Base-by-base conservation (phyloP, 2,797 vertebrate genomes). In the Denticeps clupeoides region DNA sequence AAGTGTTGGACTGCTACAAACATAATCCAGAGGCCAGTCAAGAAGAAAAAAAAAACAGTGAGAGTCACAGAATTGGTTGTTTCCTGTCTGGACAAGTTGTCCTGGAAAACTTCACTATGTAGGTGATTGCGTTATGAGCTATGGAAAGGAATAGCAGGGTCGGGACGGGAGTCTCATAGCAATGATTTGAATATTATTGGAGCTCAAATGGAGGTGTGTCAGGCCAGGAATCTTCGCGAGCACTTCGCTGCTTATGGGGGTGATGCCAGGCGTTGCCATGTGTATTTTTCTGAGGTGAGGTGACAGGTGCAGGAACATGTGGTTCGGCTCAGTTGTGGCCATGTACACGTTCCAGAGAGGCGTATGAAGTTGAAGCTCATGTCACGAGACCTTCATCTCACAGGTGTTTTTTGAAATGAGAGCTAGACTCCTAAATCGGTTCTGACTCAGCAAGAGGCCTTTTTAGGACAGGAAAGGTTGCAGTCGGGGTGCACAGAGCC, bases 271-370 rank as follows among this genome's bases (percentile, higher is more conserved):
- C 56, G 69, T 77, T 1, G 75, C 73, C 1, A 93, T 72, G 62
- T 82, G 29, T 1, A 90, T 78, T 1, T 64, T 68, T 54, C 51
- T 50, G 38, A 89, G 19, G 8, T 69, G 66, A 19, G 49, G 53
- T 1, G 88, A 89, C 33, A 91, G 69, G 58, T 74, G 88, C 16
- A 45, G 33, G 41, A 92, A 91, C 13, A 88, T 79, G 19, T 91
- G 62, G 59, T 75, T 71, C 50, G 91, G 4, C 13, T 81, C 63
- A 1, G 24, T 40, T 49, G 32, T 0, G 69, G 63, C 87, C 88
- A 91, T 1, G 1, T 32, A 52, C 86, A 89, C 0, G 7, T 27
- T 11, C 1, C 9, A 0, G 24, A 49, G 2, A 62, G 5, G 1
- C 3, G 1, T 57, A 91, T 62, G 23, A 77, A 70, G 72, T 89